Percentiles rank a stretch among this genome's conserved stretches.
phyloP scores from a whole-genome alignment of 2,797 vertebrate genomes.

The Poecilia picta region DNA sequence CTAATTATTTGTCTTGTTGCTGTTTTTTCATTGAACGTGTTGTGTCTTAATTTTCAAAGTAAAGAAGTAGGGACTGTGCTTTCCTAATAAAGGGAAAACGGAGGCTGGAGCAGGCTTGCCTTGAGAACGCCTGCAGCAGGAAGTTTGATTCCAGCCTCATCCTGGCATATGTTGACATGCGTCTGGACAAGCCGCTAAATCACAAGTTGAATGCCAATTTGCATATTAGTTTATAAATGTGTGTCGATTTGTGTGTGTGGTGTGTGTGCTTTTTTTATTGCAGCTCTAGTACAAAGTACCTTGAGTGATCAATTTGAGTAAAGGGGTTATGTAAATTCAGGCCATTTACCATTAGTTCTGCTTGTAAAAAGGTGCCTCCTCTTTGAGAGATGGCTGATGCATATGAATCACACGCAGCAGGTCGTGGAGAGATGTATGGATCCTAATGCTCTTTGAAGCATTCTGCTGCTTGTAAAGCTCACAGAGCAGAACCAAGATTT shows the following conservation, averaged over 20 bases:
- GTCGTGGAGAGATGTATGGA: background rate
- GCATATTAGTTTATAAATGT: background rate
- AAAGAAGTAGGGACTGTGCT: background rate
- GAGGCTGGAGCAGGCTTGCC: background rate
- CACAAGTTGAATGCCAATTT: background rate
- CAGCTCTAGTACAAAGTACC: background rate
- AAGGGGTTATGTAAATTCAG: background rate
- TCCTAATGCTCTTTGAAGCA: background rate
- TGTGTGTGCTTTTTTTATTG: background rate
- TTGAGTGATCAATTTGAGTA: background rate
- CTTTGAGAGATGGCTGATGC: background rate
- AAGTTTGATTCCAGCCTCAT: background rate
- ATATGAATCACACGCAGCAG: background rate
- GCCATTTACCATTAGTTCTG: background rate
- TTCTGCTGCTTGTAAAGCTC: background rate
- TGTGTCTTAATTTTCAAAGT: background rate
- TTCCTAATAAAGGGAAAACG: background rate
- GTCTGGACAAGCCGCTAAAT: background rate
- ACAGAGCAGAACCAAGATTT: background rate
- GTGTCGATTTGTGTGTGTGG: background rate
- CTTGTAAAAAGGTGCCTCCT: background rate
- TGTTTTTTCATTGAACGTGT: background rate
- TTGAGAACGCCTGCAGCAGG: background rate
- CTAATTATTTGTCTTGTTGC: background rate
- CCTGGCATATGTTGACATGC: background rate